Evolutionary conservation across 2,888 invertebrate genomes (phyloP).

Genomic region (Hypomecis punctinalis): DNA sequence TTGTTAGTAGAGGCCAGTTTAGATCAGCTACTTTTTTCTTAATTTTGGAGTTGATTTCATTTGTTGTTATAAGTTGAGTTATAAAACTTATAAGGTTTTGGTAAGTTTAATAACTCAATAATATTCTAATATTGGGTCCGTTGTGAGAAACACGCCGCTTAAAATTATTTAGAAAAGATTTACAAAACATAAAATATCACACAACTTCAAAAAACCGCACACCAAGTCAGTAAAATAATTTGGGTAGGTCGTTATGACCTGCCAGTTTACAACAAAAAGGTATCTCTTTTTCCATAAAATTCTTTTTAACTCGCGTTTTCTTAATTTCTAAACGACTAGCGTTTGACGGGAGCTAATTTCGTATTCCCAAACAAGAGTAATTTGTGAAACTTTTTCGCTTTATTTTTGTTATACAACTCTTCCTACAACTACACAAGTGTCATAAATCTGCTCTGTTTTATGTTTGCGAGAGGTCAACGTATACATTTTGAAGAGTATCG

Average conservation of each 20-base stretch:
- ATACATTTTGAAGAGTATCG: slow-evolving; percentile 7
- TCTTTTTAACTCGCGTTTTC: slow-evolving; percentile 10
- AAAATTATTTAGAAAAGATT: no score
- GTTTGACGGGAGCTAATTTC: slow-evolving; percentile 34
- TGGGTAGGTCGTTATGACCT: neutral
- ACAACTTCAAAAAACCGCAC: no score
- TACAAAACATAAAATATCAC: no score
- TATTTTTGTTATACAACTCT: slow-evolving; percentile 38
- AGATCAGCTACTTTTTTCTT: no score
- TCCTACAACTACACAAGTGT: slow-evolving; percentile 34
- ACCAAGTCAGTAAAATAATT: no score
- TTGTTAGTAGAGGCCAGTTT: no score
- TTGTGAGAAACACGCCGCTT: no score
- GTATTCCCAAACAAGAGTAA: slow-evolving; percentile 38
- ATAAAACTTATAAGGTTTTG: no score
- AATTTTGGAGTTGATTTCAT: no score
- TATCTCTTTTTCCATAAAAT: slow-evolving; percentile 5
- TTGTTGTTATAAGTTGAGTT: no score
- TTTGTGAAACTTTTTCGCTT: slow-evolving; percentile 40
- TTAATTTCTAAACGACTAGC: slow-evolving; percentile 28
- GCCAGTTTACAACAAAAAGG: neutral
- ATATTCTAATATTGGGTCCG: no score
- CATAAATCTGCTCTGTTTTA: slow-evolving; percentile 48
- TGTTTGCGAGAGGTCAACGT: slow-evolving; percentile 19
- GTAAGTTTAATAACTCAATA: no score